phyloP scores from a whole-genome alignment of 2,113 vertebrate species.

The Chlorocebus sabaeus region DNA sequence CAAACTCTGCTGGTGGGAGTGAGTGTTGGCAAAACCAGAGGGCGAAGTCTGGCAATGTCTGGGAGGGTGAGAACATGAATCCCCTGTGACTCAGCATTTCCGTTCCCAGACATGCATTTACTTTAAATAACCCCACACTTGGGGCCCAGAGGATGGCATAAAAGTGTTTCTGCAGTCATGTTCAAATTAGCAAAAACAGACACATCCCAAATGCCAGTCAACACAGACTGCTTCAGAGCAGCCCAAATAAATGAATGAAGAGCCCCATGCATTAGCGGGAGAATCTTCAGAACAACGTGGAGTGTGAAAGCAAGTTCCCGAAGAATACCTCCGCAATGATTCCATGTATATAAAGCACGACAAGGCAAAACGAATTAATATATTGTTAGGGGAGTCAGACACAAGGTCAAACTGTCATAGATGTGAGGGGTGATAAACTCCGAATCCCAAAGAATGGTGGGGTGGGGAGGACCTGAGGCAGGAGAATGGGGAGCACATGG shows the following conservation, averaged over 20 bases:
- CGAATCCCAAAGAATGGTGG: background rate
- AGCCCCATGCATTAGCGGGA: rapidly evolving
- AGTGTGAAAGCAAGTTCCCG: background rate
- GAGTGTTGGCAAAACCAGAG: background rate
- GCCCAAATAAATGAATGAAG: rapidly evolving
- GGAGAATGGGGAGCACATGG: rapidly evolving
- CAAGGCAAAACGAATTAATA: background rate
- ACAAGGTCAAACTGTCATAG: background rate
- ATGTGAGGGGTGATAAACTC: rapidly evolving
- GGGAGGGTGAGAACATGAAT: background rate
- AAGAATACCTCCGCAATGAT: background rate
- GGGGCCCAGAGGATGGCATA: rapidly evolving
- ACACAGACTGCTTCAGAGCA: background rate
- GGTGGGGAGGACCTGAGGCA: background rate
- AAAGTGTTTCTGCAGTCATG: background rate
- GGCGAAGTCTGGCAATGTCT: background rate
- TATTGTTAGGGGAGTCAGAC: background rate
- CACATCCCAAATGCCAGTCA: background rate
- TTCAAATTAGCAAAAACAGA: background rate
- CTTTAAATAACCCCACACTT: background rate
- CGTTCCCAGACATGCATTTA: background rate
- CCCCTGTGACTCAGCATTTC: background rate
- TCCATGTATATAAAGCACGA: background rate
- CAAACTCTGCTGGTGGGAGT: background rate
- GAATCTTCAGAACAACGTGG: rapidly evolving